phyloP scores from a whole-genome alignment of 92 coral and sea anemone genomes.

The Virgularia gustaviana region DNA sequence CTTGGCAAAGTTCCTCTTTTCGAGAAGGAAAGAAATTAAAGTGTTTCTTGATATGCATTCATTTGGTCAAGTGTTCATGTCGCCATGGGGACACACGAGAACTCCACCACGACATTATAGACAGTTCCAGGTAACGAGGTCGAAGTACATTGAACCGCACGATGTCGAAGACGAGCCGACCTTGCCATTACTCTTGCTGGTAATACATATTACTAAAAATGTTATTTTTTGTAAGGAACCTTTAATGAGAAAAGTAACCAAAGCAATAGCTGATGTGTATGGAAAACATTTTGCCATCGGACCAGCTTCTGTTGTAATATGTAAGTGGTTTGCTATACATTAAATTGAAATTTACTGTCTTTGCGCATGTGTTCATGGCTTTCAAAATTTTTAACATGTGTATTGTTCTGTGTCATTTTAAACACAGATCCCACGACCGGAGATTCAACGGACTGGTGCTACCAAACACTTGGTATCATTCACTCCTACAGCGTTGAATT shows the following conservation, averaged over 20 bases:
- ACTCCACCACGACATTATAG: constrained; percentile 54
- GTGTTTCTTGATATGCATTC: constrained; percentile 89
- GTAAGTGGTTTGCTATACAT: constrained; percentile 54
- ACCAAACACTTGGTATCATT: constrained; percentile 69
- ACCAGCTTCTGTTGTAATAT: constrained; percentile 76
- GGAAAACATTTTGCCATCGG: constrained; percentile 64
- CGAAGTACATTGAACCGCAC: no score
- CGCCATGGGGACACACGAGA: constrained; percentile 83
- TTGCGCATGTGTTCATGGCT: neutral
- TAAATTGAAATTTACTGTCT: neutral
- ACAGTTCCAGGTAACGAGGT: constrained; percentile 13
- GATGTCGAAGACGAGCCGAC: no score
- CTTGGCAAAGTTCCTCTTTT: constrained; percentile 28
- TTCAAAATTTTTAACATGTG: neutral
- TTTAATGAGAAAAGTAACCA: constrained; percentile 63
- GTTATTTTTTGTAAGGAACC: constrained; percentile 26
- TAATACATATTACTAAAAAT: no score
- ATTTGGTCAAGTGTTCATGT: constrained; percentile 88
- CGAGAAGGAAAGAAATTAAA: constrained; percentile 46
- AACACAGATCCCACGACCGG: constrained; percentile 97
- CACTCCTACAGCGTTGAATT: constrained; percentile 96
- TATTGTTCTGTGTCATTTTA: no score
- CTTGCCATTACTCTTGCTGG: no score
- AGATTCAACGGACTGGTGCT: constrained; percentile 94
- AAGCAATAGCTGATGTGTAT: constrained; percentile 47